Base-by-base conservation (phyloP, 2,888 invertebrate genomes). In the Alentia gelatinosa region DNA sequence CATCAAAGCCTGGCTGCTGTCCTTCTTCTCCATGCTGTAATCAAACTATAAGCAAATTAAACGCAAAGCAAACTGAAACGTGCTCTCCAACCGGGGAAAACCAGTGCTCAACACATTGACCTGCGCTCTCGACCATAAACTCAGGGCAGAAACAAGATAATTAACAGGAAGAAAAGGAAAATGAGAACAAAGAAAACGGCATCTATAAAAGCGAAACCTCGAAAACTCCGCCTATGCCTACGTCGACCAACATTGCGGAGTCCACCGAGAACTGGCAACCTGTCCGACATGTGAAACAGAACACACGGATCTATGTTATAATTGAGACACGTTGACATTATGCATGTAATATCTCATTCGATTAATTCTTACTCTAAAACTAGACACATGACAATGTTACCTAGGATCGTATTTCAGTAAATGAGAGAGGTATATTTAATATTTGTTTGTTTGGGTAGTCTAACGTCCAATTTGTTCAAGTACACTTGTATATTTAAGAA, bases 1-100 rank as follows among this genome's bases (percentile, higher is more conserved):
- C 91, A 92, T 68, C 92, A 92, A 91, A 23, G 92, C 92, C 86
- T 86, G 92, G 26, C 92, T 88, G 56, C 92, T 92, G 90, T 92
- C 92, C 23, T 84, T 91, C 74, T 91, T 47, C 39, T 90, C 63
- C 84, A 90, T 84, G 90, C 33, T 68, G 56, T 56, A 56, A 56
- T 56, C 30, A 74, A 74, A 74, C 74, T 74, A 74, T 33, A 74
- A 74, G 74, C 74, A 74, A 74, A 26, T 74, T 33, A 74, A 74
- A 33, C 33, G 74, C 74, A 74, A 74, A 74, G 30, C 4, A 26
- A 74, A 74, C 74, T 4, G 74, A 74, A 74, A 30, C 3, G 56
- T 56, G 56, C 74, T 30, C 26, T 74, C 74, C 74, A 74, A 74
- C 56, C 1, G 5, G n/a, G 74, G 74, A 74, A 74, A 12, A 56